A percentile compares a stretch with the other conserved stretches of the same genome.
Evolutionary conservation across 2,797 vertebrate genomes (phyloP).

Genomic region (Sylvia borin): DNA sequence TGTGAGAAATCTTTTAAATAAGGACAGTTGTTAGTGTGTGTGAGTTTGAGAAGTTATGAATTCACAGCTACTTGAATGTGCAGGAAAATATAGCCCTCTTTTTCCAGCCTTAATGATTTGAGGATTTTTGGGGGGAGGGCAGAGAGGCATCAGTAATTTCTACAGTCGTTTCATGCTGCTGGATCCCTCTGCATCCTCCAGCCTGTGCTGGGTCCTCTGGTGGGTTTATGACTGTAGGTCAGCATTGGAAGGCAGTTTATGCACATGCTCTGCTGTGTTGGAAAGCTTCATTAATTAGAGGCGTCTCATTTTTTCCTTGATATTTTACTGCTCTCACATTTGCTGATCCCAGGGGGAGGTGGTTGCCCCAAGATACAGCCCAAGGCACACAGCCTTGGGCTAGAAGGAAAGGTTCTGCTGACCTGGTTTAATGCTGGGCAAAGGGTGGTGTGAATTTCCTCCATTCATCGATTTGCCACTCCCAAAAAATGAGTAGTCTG

Average conservation of each 20-base stretch:
- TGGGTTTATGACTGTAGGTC: background rate
- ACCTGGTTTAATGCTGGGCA: background rate
- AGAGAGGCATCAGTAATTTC: background rate
- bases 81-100: background rate
- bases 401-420: background rate
- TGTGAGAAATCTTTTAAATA: background rate
- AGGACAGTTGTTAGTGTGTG: background rate
- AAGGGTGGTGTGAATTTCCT: background rate
- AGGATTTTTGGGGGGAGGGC: background rate
- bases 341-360: background rate
- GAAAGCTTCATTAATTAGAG: background rate
- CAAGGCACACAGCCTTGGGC: background rate
- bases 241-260: background rate
- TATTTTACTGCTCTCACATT: background rate
- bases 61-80: background rate
- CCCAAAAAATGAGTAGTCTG: background rate
- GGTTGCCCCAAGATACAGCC: background rate
- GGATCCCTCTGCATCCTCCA: background rate
- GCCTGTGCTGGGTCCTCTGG: rapidly evolving
- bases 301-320: background rate
- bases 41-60: background rate
- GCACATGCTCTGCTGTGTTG: background rate
- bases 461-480: background rate
- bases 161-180: rapidly evolving
- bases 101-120: background rate